Conservation (phyloP, 2,797 vertebrate genomes). For the Lutjanus argentimaculatus region DNA sequence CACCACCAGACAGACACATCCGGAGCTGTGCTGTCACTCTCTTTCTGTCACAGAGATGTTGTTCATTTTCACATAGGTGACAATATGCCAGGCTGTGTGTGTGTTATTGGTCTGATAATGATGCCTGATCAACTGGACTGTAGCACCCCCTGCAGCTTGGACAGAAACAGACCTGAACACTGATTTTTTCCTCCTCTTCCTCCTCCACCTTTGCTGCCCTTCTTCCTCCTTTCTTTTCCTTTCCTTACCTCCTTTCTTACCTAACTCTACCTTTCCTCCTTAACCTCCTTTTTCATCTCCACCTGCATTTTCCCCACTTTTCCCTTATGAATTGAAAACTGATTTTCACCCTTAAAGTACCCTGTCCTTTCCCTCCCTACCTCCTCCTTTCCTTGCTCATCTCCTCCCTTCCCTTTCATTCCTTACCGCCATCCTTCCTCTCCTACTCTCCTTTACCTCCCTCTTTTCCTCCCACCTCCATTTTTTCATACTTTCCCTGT, state of each 20-base stretch:
- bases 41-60: conserved; percentile 35
- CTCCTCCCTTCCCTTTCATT: no score
- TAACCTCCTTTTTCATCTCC: neutral
- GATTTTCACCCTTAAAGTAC: neutral
- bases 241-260: neutral
- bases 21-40: neutral
- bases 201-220: neutral
- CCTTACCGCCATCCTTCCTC: neutral
- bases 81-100: conserved; percentile 3
- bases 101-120: conserved; percentile 5
- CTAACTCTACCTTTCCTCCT: no score
- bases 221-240: no score
- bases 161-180: conserved; percentile 15
- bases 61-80: conserved; percentile 52
- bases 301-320: neutral
- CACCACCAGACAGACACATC: conserved; percentile 13
- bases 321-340: neutral
- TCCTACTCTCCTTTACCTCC: neutral
- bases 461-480: neutral
- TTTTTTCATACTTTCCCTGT: conserved; percentile 1
- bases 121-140: conserved; percentile 20
- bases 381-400: neutral
- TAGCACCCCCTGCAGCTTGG: conserved; percentile 23
- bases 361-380: neutral
- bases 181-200: neutral